phyloP scores from a whole-genome alignment of 2,888 invertebrate genomes.

The Parelbella ahira region DNA sequence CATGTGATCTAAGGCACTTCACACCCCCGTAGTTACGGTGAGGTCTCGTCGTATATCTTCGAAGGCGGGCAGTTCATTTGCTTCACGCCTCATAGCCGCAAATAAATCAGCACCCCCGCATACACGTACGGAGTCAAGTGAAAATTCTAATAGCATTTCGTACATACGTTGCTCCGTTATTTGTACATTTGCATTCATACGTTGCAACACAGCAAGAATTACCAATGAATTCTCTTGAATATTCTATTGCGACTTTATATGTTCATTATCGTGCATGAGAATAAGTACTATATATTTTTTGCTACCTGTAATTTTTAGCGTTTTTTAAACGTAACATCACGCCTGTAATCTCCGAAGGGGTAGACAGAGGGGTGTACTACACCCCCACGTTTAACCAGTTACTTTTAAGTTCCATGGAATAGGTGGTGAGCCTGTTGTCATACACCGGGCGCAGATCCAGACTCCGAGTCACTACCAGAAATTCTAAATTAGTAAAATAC shows the following conservation, averaged over 20 bases:
- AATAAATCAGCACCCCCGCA: constrained; percentile 68
- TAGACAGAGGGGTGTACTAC: no score
- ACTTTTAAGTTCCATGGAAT: no score
- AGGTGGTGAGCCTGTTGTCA: no score
- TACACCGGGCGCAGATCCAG: no score
- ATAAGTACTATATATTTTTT: no score
- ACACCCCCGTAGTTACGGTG: constrained; percentile 49
- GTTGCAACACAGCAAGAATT: constrained; percentile 19
- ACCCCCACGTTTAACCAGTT: no score
- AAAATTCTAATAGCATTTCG: constrained; percentile 52
- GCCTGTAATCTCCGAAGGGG: no score
- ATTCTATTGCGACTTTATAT: constrained; percentile 16
- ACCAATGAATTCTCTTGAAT: constrained; percentile 19
- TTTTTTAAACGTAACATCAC: no score
- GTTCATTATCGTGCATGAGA: constrained; percentile 25
- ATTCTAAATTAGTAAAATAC: no score
- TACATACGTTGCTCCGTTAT: constrained; percentile 25
- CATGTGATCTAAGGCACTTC: constrained; percentile 42
- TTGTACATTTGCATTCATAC: constrained; percentile 26
- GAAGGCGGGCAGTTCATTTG: constrained; percentile 67
- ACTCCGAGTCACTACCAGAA: no score
- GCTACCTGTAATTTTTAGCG: no score
- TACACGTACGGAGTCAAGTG: constrained; percentile 47
- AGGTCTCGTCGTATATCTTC: constrained; percentile 66
- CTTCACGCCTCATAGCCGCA: constrained; percentile 77